Percentiles rank a stretch among this genome's conserved stretches.
Conservation (phyloP, 2,888 invertebrate species). For the Epinotia bilunana region DNA sequence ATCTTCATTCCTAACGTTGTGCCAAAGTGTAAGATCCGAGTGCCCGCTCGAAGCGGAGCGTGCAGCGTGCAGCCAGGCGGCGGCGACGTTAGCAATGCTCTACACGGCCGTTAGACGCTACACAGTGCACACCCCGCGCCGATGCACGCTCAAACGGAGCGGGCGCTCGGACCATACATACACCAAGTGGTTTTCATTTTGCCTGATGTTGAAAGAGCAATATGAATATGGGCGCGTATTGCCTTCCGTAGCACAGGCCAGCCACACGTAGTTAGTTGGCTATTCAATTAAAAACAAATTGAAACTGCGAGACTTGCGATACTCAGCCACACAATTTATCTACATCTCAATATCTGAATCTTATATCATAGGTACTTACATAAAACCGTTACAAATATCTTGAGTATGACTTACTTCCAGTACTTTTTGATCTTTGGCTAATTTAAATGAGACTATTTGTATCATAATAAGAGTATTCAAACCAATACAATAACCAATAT, state of each 20-base stretch:
- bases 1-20: not conserved
- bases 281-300: not conserved
- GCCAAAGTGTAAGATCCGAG: not conserved
- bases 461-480: constrained; percentile 39
- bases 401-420: constrained; percentile 36
- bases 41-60: no score
- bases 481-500: constrained; percentile 28
- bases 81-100: no score
- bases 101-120: no score
- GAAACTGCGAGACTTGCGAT: not conserved
- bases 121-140: no score
- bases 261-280: not conserved
- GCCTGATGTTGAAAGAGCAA: constrained; percentile 1
- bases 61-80: no score
- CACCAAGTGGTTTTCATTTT: not conserved
- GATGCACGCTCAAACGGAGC: no score
- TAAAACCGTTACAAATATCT: constrained; percentile 25
- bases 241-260: not conserved
- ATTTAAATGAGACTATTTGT: constrained; percentile 35
- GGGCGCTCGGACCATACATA: no score
- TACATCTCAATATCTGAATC: constrained; percentile 16
- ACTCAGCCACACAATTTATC: constrained; percentile 9
- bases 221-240: not conserved
- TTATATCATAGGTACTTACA: constrained; percentile 10
- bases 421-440: constrained; percentile 41